phyloP scores from a whole-genome alignment of 2,888 invertebrate genomes.

The Drosophila pegasa region DNA sequence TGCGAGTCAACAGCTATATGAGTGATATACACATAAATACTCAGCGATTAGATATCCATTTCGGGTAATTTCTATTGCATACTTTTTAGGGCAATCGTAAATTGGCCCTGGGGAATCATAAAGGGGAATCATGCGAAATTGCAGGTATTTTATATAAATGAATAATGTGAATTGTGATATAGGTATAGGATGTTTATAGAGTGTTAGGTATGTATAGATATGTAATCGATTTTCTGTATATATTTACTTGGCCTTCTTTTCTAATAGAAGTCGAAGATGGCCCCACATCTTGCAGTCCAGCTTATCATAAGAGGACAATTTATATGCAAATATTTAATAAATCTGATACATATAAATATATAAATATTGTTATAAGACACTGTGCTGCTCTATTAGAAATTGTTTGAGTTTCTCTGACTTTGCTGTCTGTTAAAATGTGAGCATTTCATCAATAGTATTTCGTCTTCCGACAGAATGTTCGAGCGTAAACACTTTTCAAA shows the following conservation, averaged over 20 bases:
- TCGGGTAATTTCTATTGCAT: not conserved
- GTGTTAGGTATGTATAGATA: not conserved
- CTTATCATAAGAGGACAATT: not conserved
- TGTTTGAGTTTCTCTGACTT: too few relatives aligned
- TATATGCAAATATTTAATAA: too few relatives aligned
- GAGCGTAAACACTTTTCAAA: too few relatives aligned
- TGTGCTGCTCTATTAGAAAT: too few relatives aligned
- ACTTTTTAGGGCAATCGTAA: not conserved
- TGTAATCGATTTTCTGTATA: not conserved
- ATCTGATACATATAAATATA: too few relatives aligned
- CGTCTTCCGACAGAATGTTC: too few relatives aligned
- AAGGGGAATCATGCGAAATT: not conserved
- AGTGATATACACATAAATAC: not conserved
- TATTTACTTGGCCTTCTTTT: not conserved
- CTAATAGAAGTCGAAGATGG: not conserved
- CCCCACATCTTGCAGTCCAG: not conserved
- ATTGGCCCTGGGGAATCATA: not conserved
- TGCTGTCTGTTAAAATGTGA: too few relatives aligned
- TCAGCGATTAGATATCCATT: constrained; percentile 3
- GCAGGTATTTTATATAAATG: not conserved
- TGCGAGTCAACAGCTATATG: not conserved
- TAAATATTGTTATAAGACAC: too few relatives aligned
- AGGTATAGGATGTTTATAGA: not conserved
- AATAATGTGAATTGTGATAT: not conserved
- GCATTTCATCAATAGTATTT: too few relatives aligned